phyloP scores from a whole-genome alignment of 2,113 vertebrate genomes.

The Oreocharis arfaki region DNA sequence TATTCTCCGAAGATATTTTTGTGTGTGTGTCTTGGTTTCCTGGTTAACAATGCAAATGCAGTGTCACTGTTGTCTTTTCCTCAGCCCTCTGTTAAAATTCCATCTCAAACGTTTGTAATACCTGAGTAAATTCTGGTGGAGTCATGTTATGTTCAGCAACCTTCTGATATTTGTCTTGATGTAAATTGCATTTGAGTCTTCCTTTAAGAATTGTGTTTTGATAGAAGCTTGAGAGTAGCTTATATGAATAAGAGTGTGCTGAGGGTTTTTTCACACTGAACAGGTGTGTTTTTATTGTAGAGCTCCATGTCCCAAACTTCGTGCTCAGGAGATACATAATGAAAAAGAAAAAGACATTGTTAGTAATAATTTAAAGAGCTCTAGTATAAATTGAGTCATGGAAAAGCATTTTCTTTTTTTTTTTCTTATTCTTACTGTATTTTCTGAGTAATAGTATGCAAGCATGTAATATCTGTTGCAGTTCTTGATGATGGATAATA shows the following conservation, averaged over 20 bases:
- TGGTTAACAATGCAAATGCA: background rate
- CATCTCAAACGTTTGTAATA: background rate
- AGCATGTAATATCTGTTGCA: background rate
- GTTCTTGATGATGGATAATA: background rate
- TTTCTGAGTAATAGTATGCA: background rate
- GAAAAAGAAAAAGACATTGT: background rate
- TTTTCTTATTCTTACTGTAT: background rate
- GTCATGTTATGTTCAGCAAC: background rate
- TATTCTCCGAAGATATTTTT: background rate
- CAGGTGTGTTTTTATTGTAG: background rate
- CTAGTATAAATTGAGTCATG: background rate
- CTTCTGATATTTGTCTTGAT: background rate
- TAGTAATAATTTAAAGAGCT: background rate
- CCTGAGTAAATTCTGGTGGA: background rate
- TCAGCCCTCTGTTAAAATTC: background rate
- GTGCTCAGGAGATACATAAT: background rate
- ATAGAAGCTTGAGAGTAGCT: background rate
- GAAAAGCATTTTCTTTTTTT: background rate
- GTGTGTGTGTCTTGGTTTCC: background rate
- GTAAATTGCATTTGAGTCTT: background rate
- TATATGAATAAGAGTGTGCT: background rate
- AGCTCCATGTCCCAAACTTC: background rate
- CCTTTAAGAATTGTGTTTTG: background rate
- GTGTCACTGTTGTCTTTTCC: background rate
- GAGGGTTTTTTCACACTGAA: accelerated